phyloP scores from a whole-genome alignment of 1,140 invertebrate genomes.

The Octopus sinensis region DNA sequence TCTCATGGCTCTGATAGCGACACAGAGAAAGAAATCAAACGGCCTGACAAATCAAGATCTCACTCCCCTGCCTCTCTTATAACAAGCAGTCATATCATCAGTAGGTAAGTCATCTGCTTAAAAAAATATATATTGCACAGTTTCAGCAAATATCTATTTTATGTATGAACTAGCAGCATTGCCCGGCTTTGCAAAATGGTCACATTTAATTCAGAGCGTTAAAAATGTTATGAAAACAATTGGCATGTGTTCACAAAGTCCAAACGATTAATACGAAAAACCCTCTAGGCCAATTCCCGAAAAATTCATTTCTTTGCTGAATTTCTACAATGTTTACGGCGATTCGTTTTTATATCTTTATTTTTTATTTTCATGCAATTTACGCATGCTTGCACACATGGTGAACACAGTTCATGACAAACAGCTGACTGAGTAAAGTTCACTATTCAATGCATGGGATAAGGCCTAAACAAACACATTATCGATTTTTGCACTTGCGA shows the following conservation, averaged over 20 bases:
- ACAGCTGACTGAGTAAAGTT: too few relatives aligned
- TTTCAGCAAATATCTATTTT: neutral
- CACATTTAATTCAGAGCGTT: too few relatives aligned
- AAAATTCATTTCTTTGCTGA: neutral
- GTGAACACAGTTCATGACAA: too few relatives aligned
- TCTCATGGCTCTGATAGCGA: slow-evolving; percentile 25
- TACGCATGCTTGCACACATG: too few relatives aligned
- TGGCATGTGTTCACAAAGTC: too few relatives aligned
- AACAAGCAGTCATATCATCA: slow-evolving; percentile 1
- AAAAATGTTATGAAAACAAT: too few relatives aligned
- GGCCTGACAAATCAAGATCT: slow-evolving; percentile 17
- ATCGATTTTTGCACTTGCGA: too few relatives aligned
- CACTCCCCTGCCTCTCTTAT: neutral
- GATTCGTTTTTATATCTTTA: neutral
- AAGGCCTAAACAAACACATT: too few relatives aligned
- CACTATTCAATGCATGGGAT: too few relatives aligned
- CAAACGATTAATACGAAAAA: too few relatives aligned
- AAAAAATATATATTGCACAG: neutral
- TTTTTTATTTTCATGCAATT: too few relatives aligned
- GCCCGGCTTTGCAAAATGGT: neutral
- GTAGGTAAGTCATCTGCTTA: slow-evolving; percentile 11
- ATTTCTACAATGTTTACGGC: neutral
- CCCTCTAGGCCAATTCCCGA: too few relatives aligned
- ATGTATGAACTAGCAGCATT: neutral
- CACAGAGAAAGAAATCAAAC: slow-evolving; percentile 7